phyloP scores from a whole-genome alignment of 2,888 invertebrate genomes.

The Ochropleura leucogaster region DNA sequence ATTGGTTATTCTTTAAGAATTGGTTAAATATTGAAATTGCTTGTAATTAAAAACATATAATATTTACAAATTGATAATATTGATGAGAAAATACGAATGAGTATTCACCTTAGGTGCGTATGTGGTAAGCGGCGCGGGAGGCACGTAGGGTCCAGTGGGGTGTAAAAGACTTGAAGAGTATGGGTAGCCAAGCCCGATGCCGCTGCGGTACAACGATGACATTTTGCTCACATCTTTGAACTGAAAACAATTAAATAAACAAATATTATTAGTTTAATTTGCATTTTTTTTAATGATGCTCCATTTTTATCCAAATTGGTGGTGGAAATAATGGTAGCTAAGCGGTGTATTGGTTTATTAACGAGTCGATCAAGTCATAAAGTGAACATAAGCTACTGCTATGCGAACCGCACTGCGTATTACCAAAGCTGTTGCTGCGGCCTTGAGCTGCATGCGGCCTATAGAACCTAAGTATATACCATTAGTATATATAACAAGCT shows the following conservation, averaged over 20 bases:
- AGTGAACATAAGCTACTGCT: background rate
- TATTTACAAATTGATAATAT: constrained; percentile 23
- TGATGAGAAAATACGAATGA: background rate
- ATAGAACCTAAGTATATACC: no score
- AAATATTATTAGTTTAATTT: background rate
- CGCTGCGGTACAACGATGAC: constrained; percentile 95
- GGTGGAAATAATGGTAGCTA: background rate
- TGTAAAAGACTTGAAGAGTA: constrained; percentile 94
- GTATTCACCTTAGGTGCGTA: constrained; percentile 96
- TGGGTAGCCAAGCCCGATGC: constrained; percentile 94
- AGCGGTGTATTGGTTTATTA: background rate
- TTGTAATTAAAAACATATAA: background rate
- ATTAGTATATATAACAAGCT: no score
- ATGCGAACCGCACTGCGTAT: constrained; percentile 7
- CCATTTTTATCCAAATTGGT: background rate
- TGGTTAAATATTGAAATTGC: constrained; percentile 21
- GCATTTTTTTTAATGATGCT: background rate
- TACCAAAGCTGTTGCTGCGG: constrained; percentile 94
- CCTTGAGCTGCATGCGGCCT: constrained; percentile 1
- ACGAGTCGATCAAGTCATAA: background rate
- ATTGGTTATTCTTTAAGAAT: constrained; percentile 4
- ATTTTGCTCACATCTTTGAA: constrained; percentile 97
- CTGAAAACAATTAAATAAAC: constrained; percentile 79
- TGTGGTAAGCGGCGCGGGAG: constrained; percentile 95
- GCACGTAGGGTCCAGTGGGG: constrained; percentile 96